Conservation (phyloP, 2,113 vertebrate genomes). For the Melanerpes formicivorus region DNA sequence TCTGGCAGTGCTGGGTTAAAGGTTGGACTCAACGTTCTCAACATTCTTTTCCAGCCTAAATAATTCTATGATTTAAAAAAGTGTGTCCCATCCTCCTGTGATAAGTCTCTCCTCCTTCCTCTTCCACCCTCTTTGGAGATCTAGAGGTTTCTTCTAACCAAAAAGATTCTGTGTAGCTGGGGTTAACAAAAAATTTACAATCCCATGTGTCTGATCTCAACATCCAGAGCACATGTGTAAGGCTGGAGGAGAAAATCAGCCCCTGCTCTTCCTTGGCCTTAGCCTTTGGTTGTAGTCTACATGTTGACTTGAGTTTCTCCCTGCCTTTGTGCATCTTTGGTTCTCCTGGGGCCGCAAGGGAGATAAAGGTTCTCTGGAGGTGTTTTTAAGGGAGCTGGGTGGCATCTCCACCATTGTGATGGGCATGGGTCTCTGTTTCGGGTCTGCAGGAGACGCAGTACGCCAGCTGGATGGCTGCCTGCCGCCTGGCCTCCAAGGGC, state of each 20-base stretch:
- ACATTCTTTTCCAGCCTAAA: neutral
- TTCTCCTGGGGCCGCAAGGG: neutral
- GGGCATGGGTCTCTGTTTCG: neutral
- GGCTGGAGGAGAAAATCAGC: neutral
- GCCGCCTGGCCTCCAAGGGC: slow-evolving; percentile 95
- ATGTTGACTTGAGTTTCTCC: accelerated
- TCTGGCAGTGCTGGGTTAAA: neutral
- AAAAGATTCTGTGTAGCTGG: neutral
- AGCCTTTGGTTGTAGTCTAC: accelerated
- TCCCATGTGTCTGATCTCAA: neutral
- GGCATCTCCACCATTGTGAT: neutral
- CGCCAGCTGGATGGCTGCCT: slow-evolving; percentile 98
- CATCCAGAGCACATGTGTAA: neutral
- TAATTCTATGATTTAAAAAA: neutral
- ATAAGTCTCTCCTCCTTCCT: no score
- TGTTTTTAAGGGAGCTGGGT: neutral
- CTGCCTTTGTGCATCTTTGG: accelerated
- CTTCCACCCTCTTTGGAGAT: no score
- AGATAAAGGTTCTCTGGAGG: neutral
- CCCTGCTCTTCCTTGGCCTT: neutral
- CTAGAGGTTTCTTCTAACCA: no score
- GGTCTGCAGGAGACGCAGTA: slow-evolving; percentile 92
- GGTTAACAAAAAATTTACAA: neutral
- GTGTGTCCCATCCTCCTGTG: no score
- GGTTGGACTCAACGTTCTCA: neutral